Percentiles rank a stretch among this genome's conserved stretches.
phyloP scores from a whole-genome alignment of 2,797 vertebrate species.

The Galagoides demidoff region DNA sequence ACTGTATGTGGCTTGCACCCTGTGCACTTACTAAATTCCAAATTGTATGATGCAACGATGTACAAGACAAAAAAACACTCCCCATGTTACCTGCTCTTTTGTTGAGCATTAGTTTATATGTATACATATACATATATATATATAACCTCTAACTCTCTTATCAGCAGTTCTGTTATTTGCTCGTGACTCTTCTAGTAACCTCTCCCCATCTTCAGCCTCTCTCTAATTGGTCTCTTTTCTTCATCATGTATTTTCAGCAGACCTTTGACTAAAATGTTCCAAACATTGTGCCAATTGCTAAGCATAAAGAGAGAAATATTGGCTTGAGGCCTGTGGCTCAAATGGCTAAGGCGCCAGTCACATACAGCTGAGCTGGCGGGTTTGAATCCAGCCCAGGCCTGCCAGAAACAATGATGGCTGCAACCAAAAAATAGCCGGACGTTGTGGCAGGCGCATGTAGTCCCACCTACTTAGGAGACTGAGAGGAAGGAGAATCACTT shows the following conservation, averaged over 20 bases:
- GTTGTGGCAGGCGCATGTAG: no score
- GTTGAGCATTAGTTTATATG: not conserved
- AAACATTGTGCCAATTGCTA: slow-evolving; percentile 14
- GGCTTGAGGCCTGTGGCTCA: no score
- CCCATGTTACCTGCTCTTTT: not conserved
- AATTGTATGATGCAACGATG: not conserved
- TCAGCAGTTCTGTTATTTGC: not conserved
- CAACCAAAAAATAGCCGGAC: no score
- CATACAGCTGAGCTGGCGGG: no score
- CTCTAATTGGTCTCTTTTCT: not conserved
- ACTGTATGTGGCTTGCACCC: no score
- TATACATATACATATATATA: not conserved
- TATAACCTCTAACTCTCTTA: not conserved
- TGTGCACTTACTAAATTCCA: not conserved
- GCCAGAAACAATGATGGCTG: no score
- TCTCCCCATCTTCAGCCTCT: not conserved
- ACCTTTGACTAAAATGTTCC: slow-evolving; percentile 10
- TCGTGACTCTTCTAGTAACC: not conserved
- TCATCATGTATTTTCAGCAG: not conserved
- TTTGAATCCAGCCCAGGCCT: no score
- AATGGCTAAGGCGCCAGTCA: no score
- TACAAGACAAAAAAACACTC: not conserved
- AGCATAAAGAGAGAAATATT: not conserved
- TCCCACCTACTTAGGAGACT: no score
- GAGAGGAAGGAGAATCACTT: no score